Percentiles rank a stretch among this genome's conserved stretches.
Evolutionary conservation across 2,797 vertebrate genomes (phyloP).

Genomic region (Cryptoprocta ferox): DNA sequence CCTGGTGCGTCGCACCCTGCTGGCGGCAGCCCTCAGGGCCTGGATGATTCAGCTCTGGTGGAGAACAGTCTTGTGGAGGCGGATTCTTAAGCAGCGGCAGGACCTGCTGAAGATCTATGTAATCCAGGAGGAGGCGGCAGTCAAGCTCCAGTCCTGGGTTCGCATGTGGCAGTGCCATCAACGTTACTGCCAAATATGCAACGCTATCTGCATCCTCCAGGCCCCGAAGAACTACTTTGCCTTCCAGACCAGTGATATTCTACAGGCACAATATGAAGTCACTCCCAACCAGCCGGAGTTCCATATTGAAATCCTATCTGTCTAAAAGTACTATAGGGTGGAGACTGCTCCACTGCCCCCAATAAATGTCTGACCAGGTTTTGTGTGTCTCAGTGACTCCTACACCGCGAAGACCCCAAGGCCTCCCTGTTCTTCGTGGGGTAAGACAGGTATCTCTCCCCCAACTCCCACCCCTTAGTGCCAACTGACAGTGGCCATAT

Average conservation of each 20-base stretch:
- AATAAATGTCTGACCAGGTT: conserved; percentile 62
- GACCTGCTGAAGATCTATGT: background rate
- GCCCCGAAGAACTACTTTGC: background rate
- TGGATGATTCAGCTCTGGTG: conserved; percentile 76
- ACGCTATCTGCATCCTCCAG: background rate
- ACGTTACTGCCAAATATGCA: background rate
- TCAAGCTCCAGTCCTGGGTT: conserved; percentile 73
- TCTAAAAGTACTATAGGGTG: background rate
- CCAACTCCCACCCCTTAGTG: too few relatives aligned
- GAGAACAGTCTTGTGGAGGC: fast-evolving
- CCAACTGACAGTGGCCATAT: background rate
- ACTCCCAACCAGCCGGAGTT: conserved; percentile 38
- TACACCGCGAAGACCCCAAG: too few relatives aligned
- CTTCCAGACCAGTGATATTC: background rate
- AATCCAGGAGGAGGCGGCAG: background rate
- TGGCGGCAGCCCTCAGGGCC: background rate
- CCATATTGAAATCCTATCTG: conserved; percentile 65
- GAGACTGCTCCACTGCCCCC: background rate
- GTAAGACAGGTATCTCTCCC: background rate
- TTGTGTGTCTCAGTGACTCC: conserved; percentile 1
- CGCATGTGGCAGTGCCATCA: conserved; percentile 59
- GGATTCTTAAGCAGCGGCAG: fast-evolving
- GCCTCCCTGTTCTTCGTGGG: background rate
- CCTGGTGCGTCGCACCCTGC: conserved; percentile 33
- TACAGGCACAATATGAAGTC: background rate